Evolutionary conservation across 37 sponge, comb jelly and placozoan species (phyloP).

Genomic region (Chondrosia reniformis): DNA sequence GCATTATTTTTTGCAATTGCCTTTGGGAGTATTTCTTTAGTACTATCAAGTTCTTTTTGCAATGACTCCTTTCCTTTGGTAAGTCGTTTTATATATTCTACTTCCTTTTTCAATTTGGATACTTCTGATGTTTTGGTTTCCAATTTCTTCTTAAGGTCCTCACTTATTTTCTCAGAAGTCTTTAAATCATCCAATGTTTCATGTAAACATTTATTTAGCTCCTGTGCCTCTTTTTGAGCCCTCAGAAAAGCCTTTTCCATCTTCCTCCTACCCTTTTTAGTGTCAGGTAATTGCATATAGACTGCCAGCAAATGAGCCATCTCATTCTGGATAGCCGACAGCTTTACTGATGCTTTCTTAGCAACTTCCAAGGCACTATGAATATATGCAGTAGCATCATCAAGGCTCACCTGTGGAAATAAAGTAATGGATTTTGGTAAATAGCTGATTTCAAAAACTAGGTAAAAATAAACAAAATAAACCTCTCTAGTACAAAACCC

Average conservation of each 20-base stretch:
- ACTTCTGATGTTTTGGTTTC: conserved; percentile 47
- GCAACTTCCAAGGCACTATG: conserved; percentile 53
- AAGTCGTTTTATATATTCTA: conserved; percentile 37
- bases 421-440: no score
- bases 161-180: conserved; percentile 16
- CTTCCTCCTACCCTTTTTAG: conserved; percentile 61
- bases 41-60: conserved; percentile 21
- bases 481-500: no score
- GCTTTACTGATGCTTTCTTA: conserved; percentile 18
- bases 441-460: no score
- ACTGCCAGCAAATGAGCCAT: conserved; percentile 47
- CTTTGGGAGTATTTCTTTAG: conserved; percentile 17
- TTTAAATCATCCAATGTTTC: conserved; percentile 23
- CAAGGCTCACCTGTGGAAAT: conserved; percentile 35
- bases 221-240: conserved; percentile 55
- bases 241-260: conserved; percentile 70
- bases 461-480: no score
- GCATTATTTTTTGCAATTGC: conserved; percentile 10
- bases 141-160: conserved; percentile 43
- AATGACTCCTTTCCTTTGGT: conserved; percentile 31
- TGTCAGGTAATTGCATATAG: conserved; percentile 47
- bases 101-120: conserved; percentile 21
- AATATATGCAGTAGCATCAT: conserved; percentile 38
- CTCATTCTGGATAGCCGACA: conserved; percentile 46
- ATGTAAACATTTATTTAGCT: conserved; percentile 11